Percentiles rank a stretch among this genome's conserved stretches.
These are phyloP conservation scores for Ctenoplectra terminalis DNA, from an alignment of 1,140 invertebrate genomes.

Conservation along the genomic window DNA sequence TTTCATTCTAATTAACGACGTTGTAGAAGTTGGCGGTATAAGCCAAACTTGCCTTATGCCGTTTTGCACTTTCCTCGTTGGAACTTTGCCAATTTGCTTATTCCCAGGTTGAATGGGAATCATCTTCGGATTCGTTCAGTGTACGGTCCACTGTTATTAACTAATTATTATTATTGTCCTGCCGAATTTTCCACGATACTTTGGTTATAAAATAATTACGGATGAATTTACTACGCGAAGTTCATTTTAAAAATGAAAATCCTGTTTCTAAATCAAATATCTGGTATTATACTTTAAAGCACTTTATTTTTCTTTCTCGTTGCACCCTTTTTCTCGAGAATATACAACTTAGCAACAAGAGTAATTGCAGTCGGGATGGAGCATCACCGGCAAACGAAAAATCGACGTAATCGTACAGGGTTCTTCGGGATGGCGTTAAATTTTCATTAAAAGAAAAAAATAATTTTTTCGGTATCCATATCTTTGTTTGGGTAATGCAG, in stretches of 20 bases:
- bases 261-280: no score
- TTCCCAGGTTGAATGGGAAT: not conserved
- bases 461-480: not conserved
- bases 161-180: not conserved
- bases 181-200: not conserved
- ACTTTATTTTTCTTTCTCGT: no score
- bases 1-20: conserved; percentile 47
- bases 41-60: conserved; percentile 39
- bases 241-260: no score
- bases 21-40: conserved; percentile 34
- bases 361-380: not conserved
- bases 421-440: not conserved
- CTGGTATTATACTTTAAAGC: no score
- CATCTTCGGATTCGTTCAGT: not conserved
- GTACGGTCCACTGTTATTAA: not conserved
- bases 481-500: not conserved
- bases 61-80: conserved; percentile 12
- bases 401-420: not conserved
- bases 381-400: not conserved
- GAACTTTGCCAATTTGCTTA: conserved; percentile 6
- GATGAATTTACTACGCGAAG: no score
- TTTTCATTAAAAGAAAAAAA: not conserved
- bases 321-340: no score
- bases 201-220: no score
- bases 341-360: not conserved